Percentiles rank a stretch among this genome's conserved stretches.
phyloP scores from a whole-genome alignment of 2,113 vertebrate species.

The Microtus oregoni region DNA sequence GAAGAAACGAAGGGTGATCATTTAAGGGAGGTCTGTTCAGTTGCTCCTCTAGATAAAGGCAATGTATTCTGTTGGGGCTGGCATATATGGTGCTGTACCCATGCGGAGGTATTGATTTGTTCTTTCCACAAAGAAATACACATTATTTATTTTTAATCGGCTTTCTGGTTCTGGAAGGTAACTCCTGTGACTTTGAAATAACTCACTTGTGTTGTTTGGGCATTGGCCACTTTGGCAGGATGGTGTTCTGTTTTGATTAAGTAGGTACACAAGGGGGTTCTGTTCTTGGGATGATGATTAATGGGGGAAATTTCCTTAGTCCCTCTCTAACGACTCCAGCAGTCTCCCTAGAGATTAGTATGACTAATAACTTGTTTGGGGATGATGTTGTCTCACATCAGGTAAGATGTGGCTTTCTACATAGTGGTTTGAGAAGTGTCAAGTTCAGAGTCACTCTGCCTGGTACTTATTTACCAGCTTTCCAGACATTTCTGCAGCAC shows the following conservation, averaged over 20 bases:
- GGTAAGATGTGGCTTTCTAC: slow-evolving; percentile 3
- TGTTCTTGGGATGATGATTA: slow-evolving; percentile 63
- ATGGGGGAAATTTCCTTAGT: slow-evolving; percentile 64
- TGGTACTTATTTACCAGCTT: not conserved
- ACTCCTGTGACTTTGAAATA: slow-evolving; percentile 61
- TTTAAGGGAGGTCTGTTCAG: not conserved
- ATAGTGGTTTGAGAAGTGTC: slow-evolving; percentile 19
- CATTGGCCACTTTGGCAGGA: slow-evolving; percentile 35
- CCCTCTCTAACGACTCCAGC: not conserved
- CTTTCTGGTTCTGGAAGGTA: slow-evolving; percentile 70
- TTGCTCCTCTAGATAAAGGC: slow-evolving; percentile 31
- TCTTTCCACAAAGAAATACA: slow-evolving; percentile 72
- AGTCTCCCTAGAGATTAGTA: slow-evolving; percentile 40
- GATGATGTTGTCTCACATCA: not conserved
- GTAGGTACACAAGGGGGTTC: slow-evolving; percentile 50
- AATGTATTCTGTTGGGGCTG: not conserved
- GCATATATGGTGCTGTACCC: not conserved
- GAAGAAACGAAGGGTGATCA: not conserved
- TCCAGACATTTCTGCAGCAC: slow-evolving; percentile 24
- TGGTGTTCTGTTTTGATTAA: slow-evolving; percentile 63
- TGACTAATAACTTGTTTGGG: slow-evolving; percentile 32
- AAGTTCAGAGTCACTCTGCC: not conserved
- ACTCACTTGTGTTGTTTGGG: slow-evolving; percentile 39
- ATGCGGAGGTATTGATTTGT: slow-evolving; percentile 59
- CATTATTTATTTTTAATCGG: slow-evolving; percentile 73